A percentile compares a stretch with the other conserved stretches of the same genome.
Evolutionary conservation across 2,113 vertebrate genomes (phyloP).

Genomic region (Neodon shergylaensis): DNA sequence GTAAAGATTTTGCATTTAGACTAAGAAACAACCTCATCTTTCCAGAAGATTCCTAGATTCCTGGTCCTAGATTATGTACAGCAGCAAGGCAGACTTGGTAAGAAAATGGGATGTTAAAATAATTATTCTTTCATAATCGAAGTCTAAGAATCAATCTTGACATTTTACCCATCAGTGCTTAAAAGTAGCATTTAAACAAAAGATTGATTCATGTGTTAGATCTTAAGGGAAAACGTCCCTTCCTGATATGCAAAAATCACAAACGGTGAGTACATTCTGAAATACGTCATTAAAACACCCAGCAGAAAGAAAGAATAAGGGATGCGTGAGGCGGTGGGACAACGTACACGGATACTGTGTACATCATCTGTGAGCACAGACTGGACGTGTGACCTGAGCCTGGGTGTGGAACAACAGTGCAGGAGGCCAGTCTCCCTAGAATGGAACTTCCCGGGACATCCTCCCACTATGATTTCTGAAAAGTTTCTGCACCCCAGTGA

Average conservation of each 20-base stretch:
- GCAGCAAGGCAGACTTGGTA: neutral
- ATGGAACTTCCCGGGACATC: too few relatives aligned
- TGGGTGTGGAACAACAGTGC: accelerated
- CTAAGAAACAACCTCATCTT: neutral
- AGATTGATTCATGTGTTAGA: slow-evolving; percentile 1
- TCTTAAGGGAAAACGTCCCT: neutral
- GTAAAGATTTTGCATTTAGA: neutral
- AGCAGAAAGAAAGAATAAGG: neutral
- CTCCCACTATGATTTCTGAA: neutral
- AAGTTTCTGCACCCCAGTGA: too few relatives aligned
- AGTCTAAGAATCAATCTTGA: neutral
- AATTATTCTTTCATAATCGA: neutral
- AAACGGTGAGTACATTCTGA: neutral
- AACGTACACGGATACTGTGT: accelerated
- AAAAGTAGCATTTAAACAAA: neutral
- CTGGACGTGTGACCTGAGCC: accelerated
- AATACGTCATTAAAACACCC: slow-evolving; percentile 13
- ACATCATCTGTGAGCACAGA: neutral
- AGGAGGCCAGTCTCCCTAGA: accelerated
- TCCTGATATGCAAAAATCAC: neutral
- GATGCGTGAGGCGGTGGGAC: accelerated
- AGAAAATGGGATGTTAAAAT: neutral
- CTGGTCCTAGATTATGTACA: neutral
- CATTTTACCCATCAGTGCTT: neutral
- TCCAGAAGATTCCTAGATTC: neutral